phyloP scores from a whole-genome alignment of 2,888 invertebrate genomes.

The Digitonthophagus gazella region DNA sequence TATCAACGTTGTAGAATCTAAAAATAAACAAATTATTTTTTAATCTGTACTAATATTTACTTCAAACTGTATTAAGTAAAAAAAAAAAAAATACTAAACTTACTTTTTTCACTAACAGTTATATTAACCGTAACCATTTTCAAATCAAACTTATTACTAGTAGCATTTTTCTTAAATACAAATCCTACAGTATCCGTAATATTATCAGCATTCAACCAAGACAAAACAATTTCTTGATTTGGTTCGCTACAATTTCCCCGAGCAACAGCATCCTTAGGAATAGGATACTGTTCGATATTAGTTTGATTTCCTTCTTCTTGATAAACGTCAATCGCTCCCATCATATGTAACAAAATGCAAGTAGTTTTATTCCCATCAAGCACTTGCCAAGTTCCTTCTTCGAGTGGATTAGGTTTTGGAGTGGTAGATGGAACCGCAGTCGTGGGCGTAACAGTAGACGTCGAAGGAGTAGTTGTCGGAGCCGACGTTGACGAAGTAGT shows the following conservation, averaged over 20 bases:
- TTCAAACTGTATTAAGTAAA: background rate
- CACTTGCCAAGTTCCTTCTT: slow-evolving; percentile 54
- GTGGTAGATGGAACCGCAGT: slow-evolving; percentile 41
- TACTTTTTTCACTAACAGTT: background rate
- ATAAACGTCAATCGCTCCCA: slow-evolving; percentile 62
- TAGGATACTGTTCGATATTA: slow-evolving; percentile 43
- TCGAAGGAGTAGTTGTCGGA: slow-evolving; percentile 27
- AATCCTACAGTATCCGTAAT: slow-evolving; percentile 29
- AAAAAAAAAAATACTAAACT: slow-evolving; percentile 5
- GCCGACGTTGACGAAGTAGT: slow-evolving; percentile 27
- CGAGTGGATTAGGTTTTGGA: slow-evolving; percentile 41
- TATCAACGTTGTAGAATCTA: slow-evolving; percentile 46
- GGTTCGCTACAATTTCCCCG: slow-evolving; percentile 49
- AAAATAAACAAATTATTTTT: slow-evolving; percentile 25
- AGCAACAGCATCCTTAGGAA: slow-evolving; percentile 50
- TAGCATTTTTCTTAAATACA: slow-evolving; percentile 33
- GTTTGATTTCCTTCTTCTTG: slow-evolving; percentile 46
- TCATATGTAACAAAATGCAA: slow-evolving; percentile 67
- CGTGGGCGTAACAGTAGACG: slow-evolving; percentile 46
- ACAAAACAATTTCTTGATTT: slow-evolving; percentile 45
- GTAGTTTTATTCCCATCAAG: slow-evolving; percentile 47
- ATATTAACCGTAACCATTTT: slow-evolving; percentile 24
- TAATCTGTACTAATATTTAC: slow-evolving; percentile 3
- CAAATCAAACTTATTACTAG: slow-evolving; percentile 34
- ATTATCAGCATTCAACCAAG: slow-evolving; percentile 42